Evolutionary conservation across 2,113 vertebrate genomes (phyloP), one percentile per base, ranked within the genome.

Genomic region (Lasiurus cinereus): DNA sequence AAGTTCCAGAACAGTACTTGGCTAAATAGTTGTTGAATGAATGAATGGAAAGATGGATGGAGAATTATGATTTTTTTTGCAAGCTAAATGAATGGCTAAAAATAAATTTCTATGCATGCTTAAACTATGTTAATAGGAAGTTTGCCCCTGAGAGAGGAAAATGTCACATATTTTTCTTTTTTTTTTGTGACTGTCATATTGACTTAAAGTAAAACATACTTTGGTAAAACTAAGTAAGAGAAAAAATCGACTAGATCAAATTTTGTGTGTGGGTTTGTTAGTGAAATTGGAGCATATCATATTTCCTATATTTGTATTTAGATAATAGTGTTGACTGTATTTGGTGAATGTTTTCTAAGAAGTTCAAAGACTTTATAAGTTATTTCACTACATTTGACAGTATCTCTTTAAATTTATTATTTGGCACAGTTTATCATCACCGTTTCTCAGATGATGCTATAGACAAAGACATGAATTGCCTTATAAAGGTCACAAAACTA

Each of bases 271-370:
- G 21, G 31, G 72, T 82, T 70, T 82, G 21, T 39, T 72, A 33
- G 27, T 93, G 29, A 77, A 80, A 93, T 3, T 13, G 21, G 33
- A 93, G 31, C n/a, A 52, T 18, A 83, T 39, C 59, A 27, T 48
- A 27, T 87, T 83, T 89, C 66, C 70, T 72, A 76, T 31, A 74
- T 90, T 64, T 95, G 48, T 43, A 90, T 95, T 95, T 59, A 91
- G 29, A 22, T 83, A 83, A 82, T 2, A 79, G 19, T 31, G 54
- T 88, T 94, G 69, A 87, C 24, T 89, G 78, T 39, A 82, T 70
- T 91, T 90, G 50, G 69, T 70, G 11, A 48, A 6, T 43, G 50
- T 87, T 95, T 94, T 74, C 76, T 80, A 77, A 74, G 16, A 94
- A 91, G 67, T 91, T 95, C 77, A 79, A 79, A 83, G 77, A 62